A percentile compares a stretch with the other conserved stretches of the same genome.
Conservation (phyloP, 92 coral and sea anemone genomes). For the Bergia sp. region DNA sequence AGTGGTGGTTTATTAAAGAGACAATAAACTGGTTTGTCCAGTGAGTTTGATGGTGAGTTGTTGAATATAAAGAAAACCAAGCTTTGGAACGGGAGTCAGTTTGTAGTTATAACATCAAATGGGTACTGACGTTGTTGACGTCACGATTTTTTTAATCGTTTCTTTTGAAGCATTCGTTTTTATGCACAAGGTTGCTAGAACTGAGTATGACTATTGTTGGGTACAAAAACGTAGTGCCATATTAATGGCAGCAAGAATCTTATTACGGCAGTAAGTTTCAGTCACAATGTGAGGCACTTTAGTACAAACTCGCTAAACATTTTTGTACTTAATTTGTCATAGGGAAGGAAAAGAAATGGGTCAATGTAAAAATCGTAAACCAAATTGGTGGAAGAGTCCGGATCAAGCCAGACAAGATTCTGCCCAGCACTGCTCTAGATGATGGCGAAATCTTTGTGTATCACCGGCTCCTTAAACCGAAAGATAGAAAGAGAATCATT, state of each 20-base stretch:
- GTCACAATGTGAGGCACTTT: neutral
- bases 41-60: no score
- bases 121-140: no score
- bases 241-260: neutral
- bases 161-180: no score
- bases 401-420: slow-evolving; percentile 57
- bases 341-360: slow-evolving; percentile 69
- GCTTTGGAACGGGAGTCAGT: no score
- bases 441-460: slow-evolving; percentile 71
- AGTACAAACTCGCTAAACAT: neutral
- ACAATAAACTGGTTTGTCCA: no score
- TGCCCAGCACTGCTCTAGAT: slow-evolving; percentile 60
- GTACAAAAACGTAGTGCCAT: no score
- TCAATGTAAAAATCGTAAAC: slow-evolving; percentile 65
- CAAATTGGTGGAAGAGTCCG: slow-evolving; percentile 64
- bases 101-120: no score
- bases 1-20: no score
- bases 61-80: no score
- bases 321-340: neutral
- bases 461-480: slow-evolving; percentile 61
- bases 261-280: neutral
- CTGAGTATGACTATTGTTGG: no score
- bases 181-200: no score
- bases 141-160: no score
- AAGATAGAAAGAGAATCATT: slow-evolving; percentile 57